Evolutionary conservation across 2,888 invertebrate species (phyloP).

Genomic region (Megalurothrips usitatus): DNA sequence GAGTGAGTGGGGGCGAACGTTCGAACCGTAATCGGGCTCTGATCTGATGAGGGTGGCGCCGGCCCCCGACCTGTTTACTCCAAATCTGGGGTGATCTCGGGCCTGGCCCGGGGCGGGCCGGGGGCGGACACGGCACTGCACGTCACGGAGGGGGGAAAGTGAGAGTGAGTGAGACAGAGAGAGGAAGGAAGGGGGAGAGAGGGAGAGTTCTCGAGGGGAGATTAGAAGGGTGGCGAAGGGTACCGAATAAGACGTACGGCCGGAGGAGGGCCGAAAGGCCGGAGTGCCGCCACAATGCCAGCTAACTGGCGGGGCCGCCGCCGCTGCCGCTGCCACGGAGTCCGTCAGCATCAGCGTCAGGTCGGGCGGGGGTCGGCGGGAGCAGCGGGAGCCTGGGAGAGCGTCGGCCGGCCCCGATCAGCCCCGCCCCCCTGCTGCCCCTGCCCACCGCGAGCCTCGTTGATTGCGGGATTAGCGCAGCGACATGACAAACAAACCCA

Average conservation of each 20-base stretch:
- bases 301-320: background rate
- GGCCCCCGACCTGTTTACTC: background rate
- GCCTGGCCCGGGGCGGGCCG: background rate
- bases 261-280: background rate
- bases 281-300: background rate
- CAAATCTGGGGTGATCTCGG: conserved; percentile 14
- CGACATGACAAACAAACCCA: background rate
- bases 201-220: too few relatives aligned
- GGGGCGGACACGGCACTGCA: background rate
- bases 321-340: background rate
- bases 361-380: too few relatives aligned
- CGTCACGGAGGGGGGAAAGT: background rate
- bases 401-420: too few relatives aligned
- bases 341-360: background rate
- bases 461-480: conserved; percentile 2
- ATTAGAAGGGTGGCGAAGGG: too few relatives aligned
- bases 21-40: background rate
- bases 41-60: conserved; percentile 17
- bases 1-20: background rate
- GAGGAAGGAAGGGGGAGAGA: background rate
- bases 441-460: background rate
- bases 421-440: too few relatives aligned
- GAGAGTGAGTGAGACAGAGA: background rate
- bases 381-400: too few relatives aligned
- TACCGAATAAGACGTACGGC: too few relatives aligned